Base-by-base conservation (phyloP, 2,113 vertebrate genomes). In the Erythrolamprus reginae region DNA sequence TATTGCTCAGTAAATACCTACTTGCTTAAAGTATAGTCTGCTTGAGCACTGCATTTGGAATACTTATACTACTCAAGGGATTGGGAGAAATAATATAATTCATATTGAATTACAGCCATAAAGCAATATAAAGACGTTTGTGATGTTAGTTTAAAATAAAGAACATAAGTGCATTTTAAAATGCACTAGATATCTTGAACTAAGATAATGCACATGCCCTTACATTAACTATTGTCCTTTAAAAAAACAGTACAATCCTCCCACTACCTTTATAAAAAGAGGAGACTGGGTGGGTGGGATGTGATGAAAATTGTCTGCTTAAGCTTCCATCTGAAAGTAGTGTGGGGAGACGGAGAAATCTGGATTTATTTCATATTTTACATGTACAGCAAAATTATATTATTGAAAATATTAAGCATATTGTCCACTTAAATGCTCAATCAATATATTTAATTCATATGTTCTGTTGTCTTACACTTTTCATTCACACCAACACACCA, bases 241-340 rank as follows among this genome's bases (percentile, higher is more conserved):
- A 83, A 88, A 58, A 89, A 82, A 53, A 5, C 82, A 90, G 83
- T 85, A 48, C 89, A 65, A 51, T 84, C 82, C 53, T 51, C 82
- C 89, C 26, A 90, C 83, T 50, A 5, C 82, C 55, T 58, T 90
- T 84, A 85, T 50, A 90, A 85, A 90, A 61, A 50, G 55, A 84
- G 61, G 33, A 50, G 53, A 70, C 77, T 89, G 52, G 38, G 88
- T 89, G 21, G 70, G 45, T 84, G 47, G 53, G 45, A 50, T n/a
- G 33, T 61, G 53, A 84, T 90, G 19, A 90, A 85, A 48, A 10
- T 89, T 82, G 42, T 61, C 45, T 89, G 89, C 53, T 19, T 58
- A 6, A 47, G 10, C 55, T 84, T 85, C n/a, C 28, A 84, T 51
- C 45, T 58, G 53, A 90, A 90, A 61, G 21, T 21, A 24, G 21